Base-by-base conservation (phyloP, 2,113 vertebrate species). In the Microcebus tavaratra region DNA sequence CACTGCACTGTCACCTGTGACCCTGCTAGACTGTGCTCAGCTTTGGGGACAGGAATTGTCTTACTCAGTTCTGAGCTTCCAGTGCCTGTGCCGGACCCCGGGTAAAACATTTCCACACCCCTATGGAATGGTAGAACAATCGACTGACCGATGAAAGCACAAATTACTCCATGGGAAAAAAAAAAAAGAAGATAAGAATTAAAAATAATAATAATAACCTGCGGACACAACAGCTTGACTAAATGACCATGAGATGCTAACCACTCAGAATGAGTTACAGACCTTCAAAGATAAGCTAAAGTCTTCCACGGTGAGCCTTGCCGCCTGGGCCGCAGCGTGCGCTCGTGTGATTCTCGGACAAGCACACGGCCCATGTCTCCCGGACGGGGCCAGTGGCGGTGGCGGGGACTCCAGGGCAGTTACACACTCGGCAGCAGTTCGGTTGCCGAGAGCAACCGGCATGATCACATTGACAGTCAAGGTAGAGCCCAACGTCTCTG, bases 311-410 rank as follows among this genome's bases (percentile, higher is more conserved):
- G 34, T 13, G 1, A 10, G n/a, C 34, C 31, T 8, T 21, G n/a
- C 20, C 27, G 10, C 57, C 10, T 10, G 21, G 31, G 6, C 13
- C 31, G 23, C 21, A 12, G 12, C 68, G 21, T 7, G 13, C 17
- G 2, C 42, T 36, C 59, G 3, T 20, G 1, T 65, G 4, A 13
- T 55, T 59, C 6, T 29, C 5, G 5, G 45, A 8, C n/a, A 72
- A 90, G 9, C 18, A 0, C 2, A n/a, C 7, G 12, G 6, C 14
- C 3, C 18, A 21, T 0, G 6, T 36, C 20, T 12, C 15, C 3
- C 18, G 36, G 23, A 65, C 6, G 48, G 8, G 9, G 1, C 9
- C 11, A 13, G 5, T 6, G 25, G 50, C 18, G 36, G 53, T 20
- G 21, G 21, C 3, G 6, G 45, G 5, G 67, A 34, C 11, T 53